These are phyloP conservation scores for Halictus quadricinctus DNA, from an alignment of 2,888 invertebrate genomes.

Conservation along the genomic window DNA sequence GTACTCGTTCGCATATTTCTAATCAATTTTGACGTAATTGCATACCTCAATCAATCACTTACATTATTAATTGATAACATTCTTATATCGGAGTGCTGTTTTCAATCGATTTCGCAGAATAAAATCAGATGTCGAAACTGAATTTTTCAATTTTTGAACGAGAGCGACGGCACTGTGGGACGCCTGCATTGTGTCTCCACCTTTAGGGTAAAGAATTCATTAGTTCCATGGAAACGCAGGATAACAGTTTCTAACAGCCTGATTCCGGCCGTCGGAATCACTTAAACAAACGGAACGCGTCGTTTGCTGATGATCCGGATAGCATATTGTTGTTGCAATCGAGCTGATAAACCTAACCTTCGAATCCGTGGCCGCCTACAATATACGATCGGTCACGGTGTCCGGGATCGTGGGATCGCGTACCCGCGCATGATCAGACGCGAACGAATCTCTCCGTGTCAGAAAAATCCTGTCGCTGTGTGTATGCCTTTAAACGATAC, in stretches of 20 bases:
- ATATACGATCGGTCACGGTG: slow-evolving; percentile 10
- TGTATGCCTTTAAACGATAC: slow-evolving; percentile 40
- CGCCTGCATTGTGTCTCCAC: slow-evolving; percentile 44
- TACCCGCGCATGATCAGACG: slow-evolving; percentile 50
- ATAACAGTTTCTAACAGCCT: slow-evolving; percentile 34
- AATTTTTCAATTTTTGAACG: background rate
- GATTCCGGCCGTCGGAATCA: background rate
- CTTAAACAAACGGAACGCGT: slow-evolving; percentile 26
- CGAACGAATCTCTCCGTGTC: slow-evolving; percentile 37
- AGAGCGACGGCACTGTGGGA: slow-evolving; percentile 6
- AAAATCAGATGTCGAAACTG: background rate
- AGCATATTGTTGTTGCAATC: background rate
- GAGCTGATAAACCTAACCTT: slow-evolving; percentile 38
- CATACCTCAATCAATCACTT: too few species aligned
- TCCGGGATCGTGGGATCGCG: slow-evolving; percentile 24
- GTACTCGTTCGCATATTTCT: too few species aligned
- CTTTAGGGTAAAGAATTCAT: slow-evolving; percentile 42
- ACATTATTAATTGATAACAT: background rate
- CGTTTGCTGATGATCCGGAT: background rate
- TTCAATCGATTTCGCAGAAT: background rate
- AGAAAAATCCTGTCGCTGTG: slow-evolving; percentile 46
- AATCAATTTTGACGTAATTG: too few species aligned
- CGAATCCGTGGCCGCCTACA: too few species aligned
- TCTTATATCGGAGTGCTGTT: background rate
- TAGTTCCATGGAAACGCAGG: slow-evolving; percentile 52